These are phyloP conservation scores for Drosophila parvula DNA, from an alignment of 1,140 invertebrate species.

Conservation along the genomic window DNA sequence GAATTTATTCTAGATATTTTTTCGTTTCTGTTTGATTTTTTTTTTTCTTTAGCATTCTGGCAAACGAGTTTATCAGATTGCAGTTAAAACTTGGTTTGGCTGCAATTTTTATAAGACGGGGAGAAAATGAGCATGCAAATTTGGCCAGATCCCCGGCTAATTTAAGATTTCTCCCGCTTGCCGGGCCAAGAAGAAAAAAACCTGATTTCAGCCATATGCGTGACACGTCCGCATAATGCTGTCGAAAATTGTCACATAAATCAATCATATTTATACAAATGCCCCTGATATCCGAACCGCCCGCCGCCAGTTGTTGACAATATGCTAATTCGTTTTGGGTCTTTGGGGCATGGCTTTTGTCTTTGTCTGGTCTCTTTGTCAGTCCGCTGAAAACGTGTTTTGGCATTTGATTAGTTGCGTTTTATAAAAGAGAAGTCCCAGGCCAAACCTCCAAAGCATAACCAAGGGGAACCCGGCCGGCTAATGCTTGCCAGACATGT, in stretches of 20 bases:
- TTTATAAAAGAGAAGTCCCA: slow-evolving; percentile 20
- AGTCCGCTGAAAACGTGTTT: slow-evolving; percentile 73
- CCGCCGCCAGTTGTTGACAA: slow-evolving; percentile 46
- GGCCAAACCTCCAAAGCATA: slow-evolving; percentile 8
- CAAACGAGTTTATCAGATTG: slow-evolving; percentile 52
- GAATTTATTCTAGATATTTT: slow-evolving; percentile 13
- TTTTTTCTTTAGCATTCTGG: slow-evolving; percentile 3
- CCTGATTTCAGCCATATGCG: slow-evolving; percentile 62
- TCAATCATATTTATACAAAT: slow-evolving; percentile 83
- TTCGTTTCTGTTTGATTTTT: slow-evolving; percentile 2
- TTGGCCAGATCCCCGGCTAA: slow-evolving; percentile 14
- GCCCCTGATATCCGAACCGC: slow-evolving; percentile 70
- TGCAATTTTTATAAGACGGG: slow-evolving; percentile 46
- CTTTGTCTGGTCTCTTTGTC: slow-evolving; percentile 22
- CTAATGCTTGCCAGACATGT: slow-evolving; percentile 37
- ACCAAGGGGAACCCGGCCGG: slow-evolving; percentile 7
- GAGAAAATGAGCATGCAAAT: slow-evolving; percentile 62
- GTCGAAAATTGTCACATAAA: slow-evolving; percentile 83
- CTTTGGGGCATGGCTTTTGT: slow-evolving; percentile 18
- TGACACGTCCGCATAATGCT: slow-evolving; percentile 76
- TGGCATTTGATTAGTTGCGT: slow-evolving; percentile 75
- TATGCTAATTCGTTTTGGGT: slow-evolving; percentile 62
- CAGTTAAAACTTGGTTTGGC: slow-evolving; percentile 69
- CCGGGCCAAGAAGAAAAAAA: slow-evolving; percentile 20
- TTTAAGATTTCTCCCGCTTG: not conserved